Conservation (phyloP, 2,113 vertebrate genomes). For the Aptenodytes patagonicus region DNA sequence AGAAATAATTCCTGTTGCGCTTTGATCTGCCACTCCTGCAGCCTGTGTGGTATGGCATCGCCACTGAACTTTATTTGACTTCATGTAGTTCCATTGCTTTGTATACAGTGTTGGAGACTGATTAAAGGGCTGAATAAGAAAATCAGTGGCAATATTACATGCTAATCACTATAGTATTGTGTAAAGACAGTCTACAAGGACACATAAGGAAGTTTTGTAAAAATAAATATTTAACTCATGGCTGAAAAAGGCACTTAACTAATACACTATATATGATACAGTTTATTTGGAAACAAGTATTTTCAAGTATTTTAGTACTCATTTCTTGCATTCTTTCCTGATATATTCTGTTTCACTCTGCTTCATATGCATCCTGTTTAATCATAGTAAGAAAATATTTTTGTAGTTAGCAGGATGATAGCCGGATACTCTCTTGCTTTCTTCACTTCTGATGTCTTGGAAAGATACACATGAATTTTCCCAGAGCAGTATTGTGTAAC, state of each 20-base stretch:
- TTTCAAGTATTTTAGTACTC: neutral
- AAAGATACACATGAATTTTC: neutral
- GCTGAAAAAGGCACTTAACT: neutral
- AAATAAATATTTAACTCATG: neutral
- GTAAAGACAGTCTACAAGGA: neutral
- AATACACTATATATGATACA: neutral
- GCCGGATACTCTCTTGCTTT: neutral
- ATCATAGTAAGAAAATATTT: neutral
- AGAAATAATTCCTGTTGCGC: conserved; percentile 23
- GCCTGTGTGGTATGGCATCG: conserved; percentile 19
- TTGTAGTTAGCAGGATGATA: neutral
- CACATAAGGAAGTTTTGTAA: neutral
- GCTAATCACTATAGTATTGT: neutral
- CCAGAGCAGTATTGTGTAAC: neutral
- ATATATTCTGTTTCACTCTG: neutral
- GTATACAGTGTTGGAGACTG: neutral
- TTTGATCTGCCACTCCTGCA: conserved; percentile 43
- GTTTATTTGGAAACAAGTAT: neutral
- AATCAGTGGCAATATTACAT: neutral
- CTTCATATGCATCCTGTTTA: neutral
- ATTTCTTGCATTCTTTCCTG: neutral
- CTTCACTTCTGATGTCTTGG: neutral
- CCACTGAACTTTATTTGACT: conserved; percentile 7
- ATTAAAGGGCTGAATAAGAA: neutral
- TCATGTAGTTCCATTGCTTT: neutral